Base-by-base conservation (phyloP, 2,797 vertebrate genomes). In the Malacoraja senta region DNA sequence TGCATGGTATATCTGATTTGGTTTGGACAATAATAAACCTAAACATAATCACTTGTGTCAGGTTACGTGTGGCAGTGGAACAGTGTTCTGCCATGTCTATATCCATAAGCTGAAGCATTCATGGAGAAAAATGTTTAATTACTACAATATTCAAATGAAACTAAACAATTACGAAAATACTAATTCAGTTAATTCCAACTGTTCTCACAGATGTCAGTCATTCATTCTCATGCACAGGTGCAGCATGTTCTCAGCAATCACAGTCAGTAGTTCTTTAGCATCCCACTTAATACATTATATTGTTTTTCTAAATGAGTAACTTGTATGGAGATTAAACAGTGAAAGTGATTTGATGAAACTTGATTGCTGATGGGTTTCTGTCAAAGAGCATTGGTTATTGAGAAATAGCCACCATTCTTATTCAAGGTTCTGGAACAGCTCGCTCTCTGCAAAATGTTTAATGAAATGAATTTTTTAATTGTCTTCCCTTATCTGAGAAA, bases 281-380 rank as follows among this genome's bases (percentile, higher is more conserved):
- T 61, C 58, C n/a, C 58, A 84, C 44, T 83, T 83, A 15, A 84
- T 29, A 3, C 53, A 61, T 61, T 84, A 61, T 84, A 61, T 84
- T 61, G 53, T 61, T 84, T 29, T 84, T 84, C 81, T 84, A 83
- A 83, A 83, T 83, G 81, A 83, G 81, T 83, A 84, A 61, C 53
- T 84, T 61, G 53, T 61, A 10, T 84, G 81, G n/a, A n/a, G 53
- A 84, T 84, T 61, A 53, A 84, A 26, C 44, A 61, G 29, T n/a
- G 29, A 53, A 61, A 84, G 81, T 84, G 53, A 84, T 84, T 10
- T 61, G 53, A 61, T 84, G 81, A 61, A 84, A 84, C n/a, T 24
- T 15, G 81, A 61, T 26, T 61, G 81, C 12, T 84, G 71, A 19
- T 71, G 38, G 24, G 8, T 53, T 19, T 83, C 24, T 83, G 44